Evolutionary conservation across 2,113 vertebrate species (phyloP).

Genomic region (Leucosticte australis): DNA sequence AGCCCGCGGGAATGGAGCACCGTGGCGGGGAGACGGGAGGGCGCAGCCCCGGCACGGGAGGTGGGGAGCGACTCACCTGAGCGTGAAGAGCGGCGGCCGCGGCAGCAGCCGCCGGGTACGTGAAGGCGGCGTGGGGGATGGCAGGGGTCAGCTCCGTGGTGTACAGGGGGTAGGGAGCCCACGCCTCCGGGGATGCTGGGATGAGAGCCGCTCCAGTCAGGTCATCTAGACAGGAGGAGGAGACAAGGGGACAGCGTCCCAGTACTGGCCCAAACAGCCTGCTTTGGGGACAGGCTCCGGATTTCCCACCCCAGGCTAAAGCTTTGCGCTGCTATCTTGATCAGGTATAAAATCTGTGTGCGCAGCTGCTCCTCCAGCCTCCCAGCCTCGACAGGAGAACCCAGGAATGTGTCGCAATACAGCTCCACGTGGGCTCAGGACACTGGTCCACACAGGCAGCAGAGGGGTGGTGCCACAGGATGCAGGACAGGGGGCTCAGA

Average conservation of each 20-base stretch:
- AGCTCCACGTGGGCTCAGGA: neutral
- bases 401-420: neutral
- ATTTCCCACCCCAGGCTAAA: neutral
- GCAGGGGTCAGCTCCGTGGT: slow-evolving; percentile 93
- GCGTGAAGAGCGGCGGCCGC: slow-evolving; percentile 92
- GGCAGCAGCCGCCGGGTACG: slow-evolving; percentile 88
- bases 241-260: neutral
- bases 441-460: neutral
- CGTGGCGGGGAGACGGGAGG: neutral
- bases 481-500: neutral
- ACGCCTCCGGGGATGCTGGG: slow-evolving; percentile 92
- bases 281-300: neutral
- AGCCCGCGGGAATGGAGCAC: accelerated
- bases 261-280: neutral
- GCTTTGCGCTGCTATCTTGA: neutral
- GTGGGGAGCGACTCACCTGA: slow-evolving; percentile 79
- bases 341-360: neutral
- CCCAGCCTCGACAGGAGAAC: neutral
- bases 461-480: neutral
- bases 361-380: neutral
- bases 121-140: slow-evolving; percentile 93
- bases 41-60: accelerated
- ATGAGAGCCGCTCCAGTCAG: slow-evolving; percentile 95
- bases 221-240: slow-evolving; percentile 81
- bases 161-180: slow-evolving; percentile 96